Evolutionary conservation across 1,140 invertebrate genomes (phyloP).

Genomic region (Planococcus citri): DNA sequence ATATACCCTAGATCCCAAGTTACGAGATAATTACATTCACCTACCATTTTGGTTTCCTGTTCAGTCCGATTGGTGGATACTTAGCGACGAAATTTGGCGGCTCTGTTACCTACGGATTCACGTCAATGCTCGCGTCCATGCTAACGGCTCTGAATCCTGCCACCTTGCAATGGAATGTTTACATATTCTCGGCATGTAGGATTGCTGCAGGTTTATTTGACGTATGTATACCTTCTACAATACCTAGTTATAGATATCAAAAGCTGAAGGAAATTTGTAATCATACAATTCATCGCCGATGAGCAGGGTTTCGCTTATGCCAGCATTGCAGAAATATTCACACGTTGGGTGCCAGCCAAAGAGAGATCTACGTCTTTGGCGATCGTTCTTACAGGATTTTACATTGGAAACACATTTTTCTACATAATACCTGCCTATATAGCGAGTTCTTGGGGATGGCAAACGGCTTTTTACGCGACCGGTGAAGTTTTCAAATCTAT

Average conservation of each 20-base stretch:
- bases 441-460: too few species aligned
- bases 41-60: slow-evolving; percentile 55
- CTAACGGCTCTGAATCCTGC: slow-evolving; percentile 30
- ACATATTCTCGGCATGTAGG: slow-evolving; percentile 35
- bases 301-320: background rate
- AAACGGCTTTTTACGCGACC: too few species aligned
- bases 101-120: slow-evolving; percentile 43
- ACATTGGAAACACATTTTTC: too few species aligned
- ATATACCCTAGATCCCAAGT: too few species aligned
- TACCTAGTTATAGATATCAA: too few species aligned
- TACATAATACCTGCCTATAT: too few species aligned
- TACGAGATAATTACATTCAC: slow-evolving; percentile 47
- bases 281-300: too few species aligned
- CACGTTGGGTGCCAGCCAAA: slow-evolving; percentile 57
- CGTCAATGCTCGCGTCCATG: slow-evolving; percentile 42
- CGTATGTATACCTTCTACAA: slow-evolving; percentile 17
- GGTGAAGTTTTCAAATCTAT: too few species aligned
- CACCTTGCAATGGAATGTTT: slow-evolving; percentile 24
- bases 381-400: slow-evolving; percentile 59
- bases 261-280: background rate
- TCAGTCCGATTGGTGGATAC: slow-evolving; percentile 43
- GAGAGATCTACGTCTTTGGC: slow-evolving; percentile 55
- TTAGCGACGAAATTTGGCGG: slow-evolving; percentile 41
- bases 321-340: background rate
- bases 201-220: slow-evolving; percentile 43